Conservation (phyloP, 2,888 invertebrate species). For the Caenorhabditis sp. region DNA sequence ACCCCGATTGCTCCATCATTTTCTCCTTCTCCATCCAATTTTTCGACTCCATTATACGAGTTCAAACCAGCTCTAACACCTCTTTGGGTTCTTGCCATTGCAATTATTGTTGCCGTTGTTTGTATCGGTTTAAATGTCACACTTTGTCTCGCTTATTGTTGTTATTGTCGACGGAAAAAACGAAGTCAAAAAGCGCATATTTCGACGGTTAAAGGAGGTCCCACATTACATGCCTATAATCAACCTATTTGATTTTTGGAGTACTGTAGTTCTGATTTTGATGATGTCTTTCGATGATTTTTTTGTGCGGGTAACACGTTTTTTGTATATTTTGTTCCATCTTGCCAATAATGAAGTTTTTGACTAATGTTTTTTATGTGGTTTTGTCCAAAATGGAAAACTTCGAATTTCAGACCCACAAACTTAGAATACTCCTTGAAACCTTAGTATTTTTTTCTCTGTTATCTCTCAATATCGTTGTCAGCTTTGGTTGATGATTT, state of each 20-base stretch:
- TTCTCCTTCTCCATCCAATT: neutral
- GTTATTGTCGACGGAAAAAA: conserved; percentile 57
- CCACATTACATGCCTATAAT: conserved; percentile 65
- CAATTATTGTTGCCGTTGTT: conserved; percentile 62
- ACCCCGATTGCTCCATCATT: neutral
- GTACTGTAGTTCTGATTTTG: neutral
- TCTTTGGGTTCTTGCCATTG: conserved; percentile 64
- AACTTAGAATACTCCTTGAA: too few relatives aligned
- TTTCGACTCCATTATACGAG: conserved; percentile 11
- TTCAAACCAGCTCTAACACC: conserved; percentile 38
- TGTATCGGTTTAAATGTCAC: conserved; percentile 61
- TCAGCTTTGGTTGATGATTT: too few relatives aligned
- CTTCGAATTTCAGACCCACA: too few relatives aligned
- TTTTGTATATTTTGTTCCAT: too few relatives aligned
- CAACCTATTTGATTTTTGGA: conserved; percentile 6
- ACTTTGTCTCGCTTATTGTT: conserved; percentile 58
- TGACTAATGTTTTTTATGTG: too few relatives aligned
- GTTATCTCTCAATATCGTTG: too few relatives aligned
- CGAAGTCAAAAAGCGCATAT: conserved; percentile 59
- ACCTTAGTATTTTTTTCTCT: too few relatives aligned
- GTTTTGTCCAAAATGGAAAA: too few relatives aligned
- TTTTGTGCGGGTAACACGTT: too few relatives aligned
- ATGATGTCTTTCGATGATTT: too few relatives aligned
- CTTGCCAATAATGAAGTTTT: too few relatives aligned
- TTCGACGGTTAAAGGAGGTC: conserved; percentile 55